Evolutionary conservation across 2,113 vertebrate species (phyloP).

Genomic region (Podarcis muralis): DNA sequence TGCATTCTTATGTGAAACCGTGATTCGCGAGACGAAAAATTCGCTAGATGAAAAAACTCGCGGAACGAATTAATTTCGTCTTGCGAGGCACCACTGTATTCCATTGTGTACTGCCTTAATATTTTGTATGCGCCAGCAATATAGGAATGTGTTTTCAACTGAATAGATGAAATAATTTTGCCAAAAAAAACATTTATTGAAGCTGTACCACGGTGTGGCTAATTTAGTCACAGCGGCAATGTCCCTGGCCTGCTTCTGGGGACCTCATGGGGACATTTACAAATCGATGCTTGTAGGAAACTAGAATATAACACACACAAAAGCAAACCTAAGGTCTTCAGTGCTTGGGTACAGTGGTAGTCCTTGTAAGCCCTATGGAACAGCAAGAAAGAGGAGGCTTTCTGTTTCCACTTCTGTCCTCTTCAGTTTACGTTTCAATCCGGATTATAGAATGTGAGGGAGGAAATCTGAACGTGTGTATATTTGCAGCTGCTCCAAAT

Average conservation of each 20-base stretch:
- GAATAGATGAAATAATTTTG: too few relatives aligned
- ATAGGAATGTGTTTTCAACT: too few relatives aligned
- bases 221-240: background rate
- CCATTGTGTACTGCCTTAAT: too few relatives aligned
- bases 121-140: too few relatives aligned
- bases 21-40: too few relatives aligned
- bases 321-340: background rate
- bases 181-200: background rate
- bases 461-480: background rate
- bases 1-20: too few relatives aligned
- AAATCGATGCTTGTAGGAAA: background rate
- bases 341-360: background rate
- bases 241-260: background rate
- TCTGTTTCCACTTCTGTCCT: background rate
- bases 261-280: background rate
- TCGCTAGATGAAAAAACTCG: too few relatives aligned
- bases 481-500: slow-evolving; percentile 16
- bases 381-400: background rate
- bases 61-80: too few relatives aligned
- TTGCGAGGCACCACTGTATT: too few relatives aligned
- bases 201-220: background rate
- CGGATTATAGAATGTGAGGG: background rate
- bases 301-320: too few relatives aligned
- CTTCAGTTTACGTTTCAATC: background rate
- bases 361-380: background rate